phyloP scores from a whole-genome alignment of 2,888 invertebrate genomes.

The Drosophila robusta region DNA sequence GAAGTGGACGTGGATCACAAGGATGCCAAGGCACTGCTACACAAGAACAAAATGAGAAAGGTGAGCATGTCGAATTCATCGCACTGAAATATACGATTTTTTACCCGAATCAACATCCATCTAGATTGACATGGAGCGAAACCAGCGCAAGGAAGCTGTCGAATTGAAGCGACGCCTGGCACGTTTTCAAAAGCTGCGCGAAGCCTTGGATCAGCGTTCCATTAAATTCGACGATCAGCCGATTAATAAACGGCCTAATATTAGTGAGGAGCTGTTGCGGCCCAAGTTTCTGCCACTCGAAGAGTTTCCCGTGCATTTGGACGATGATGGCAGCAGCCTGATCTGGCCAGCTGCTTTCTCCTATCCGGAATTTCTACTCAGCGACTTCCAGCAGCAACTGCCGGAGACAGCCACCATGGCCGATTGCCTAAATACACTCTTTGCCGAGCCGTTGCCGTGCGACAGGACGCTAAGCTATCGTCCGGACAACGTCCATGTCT shows the following conservation, averaged over 20 bases:
- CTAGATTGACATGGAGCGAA: slow-evolving; percentile 77
- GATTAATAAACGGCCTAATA: slow-evolving; percentile 78
- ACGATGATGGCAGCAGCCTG: slow-evolving; percentile 86
- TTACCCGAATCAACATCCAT: not conserved
- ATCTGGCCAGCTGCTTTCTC: slow-evolving; percentile 95
- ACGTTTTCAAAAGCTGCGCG: slow-evolving; percentile 85
- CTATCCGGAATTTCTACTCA: slow-evolving; percentile 94
- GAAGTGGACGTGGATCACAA: slow-evolving; percentile 87
- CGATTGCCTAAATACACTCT: slow-evolving; percentile 88
- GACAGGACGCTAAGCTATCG: slow-evolving; percentile 89
- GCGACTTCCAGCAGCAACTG: slow-evolving; percentile 94
- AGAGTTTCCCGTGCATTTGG: slow-evolving; percentile 88
- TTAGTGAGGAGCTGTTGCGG: slow-evolving; percentile 86
- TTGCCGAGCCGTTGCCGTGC: slow-evolving; percentile 90
- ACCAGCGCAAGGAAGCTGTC: slow-evolving; percentile 83
- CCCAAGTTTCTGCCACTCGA: slow-evolving; percentile 89
- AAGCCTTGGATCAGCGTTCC: slow-evolving; percentile 85
- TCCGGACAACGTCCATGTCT: slow-evolving; percentile 88
- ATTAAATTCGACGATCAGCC: slow-evolving; percentile 87
- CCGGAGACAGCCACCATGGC: slow-evolving; percentile 89
- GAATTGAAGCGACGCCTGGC: slow-evolving; percentile 85
- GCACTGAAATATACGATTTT: not conserved
- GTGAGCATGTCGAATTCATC: slow-evolving; percentile 51
- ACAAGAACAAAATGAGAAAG: slow-evolving; percentile 86
- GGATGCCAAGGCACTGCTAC: slow-evolving; percentile 86